These are phyloP conservation scores for Athene noctua DNA, from an alignment of 2,113 vertebrate genomes.

Conservation along the genomic window DNA sequence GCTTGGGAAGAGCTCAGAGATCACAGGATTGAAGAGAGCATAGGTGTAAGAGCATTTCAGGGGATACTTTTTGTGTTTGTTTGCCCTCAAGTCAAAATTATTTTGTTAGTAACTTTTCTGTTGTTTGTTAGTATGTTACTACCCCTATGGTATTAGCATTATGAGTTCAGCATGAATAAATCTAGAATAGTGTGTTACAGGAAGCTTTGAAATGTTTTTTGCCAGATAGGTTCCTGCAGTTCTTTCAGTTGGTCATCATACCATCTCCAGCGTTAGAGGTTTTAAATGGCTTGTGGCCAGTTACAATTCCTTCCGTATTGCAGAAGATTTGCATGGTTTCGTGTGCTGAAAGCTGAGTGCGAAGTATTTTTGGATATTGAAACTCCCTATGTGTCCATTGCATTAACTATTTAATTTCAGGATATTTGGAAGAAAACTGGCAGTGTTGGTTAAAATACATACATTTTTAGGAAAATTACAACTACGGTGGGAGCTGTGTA, in stretches of 20 bases:
- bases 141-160: neutral
- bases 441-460: neutral
- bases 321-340: slow-evolving; percentile 9
- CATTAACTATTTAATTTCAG: neutral
- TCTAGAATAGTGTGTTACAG: neutral
- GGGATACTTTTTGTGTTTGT: neutral
- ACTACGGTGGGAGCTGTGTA: neutral
- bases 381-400: neutral
- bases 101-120: neutral
- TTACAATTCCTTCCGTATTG: slow-evolving; percentile 5
- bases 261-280: neutral
- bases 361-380: neutral
- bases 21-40: neutral
- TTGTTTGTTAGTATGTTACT: neutral
- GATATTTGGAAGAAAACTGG: neutral
- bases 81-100: neutral
- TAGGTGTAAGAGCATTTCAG: neutral
- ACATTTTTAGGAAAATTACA: neutral
- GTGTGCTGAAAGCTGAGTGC: neutral
- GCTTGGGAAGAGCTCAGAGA: neutral
- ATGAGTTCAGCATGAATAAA: neutral
- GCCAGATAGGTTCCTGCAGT: neutral
- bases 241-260: neutral
- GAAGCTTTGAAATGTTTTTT: neutral
- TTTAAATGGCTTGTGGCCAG: slow-evolving; percentile 7